phyloP scores from a whole-genome alignment of 2,113 vertebrate genomes.

The Rhinogobius similis region DNA sequence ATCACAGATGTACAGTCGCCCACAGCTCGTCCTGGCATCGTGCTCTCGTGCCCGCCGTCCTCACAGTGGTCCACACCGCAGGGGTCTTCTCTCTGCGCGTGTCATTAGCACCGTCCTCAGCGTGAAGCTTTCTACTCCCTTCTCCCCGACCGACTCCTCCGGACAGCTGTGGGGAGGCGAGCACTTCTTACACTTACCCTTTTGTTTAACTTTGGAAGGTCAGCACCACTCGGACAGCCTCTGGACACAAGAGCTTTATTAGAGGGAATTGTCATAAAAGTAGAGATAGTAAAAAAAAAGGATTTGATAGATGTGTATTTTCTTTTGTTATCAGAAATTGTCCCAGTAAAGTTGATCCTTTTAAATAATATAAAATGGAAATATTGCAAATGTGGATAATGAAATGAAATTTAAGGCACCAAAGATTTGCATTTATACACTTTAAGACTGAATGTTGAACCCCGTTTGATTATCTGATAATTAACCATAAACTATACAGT shows the following conservation, averaged over 20 bases:
- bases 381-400: no score
- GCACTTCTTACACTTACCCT: not conserved
- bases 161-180: slow-evolving; percentile 19
- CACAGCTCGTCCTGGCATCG: slow-evolving; percentile 62
- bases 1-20: slow-evolving; percentile 51
- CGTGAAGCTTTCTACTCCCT: slow-evolving; percentile 39
- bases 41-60: slow-evolving; percentile 67
- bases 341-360: not conserved
- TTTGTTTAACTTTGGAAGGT: slow-evolving; percentile 21
- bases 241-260: not conserved
- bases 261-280: not conserved
- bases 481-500: no score
- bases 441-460: no score
- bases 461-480: no score
- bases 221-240: not conserved
- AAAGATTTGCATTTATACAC: no score
- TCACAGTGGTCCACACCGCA: slow-evolving; percentile 53
- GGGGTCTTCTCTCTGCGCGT: slow-evolving; percentile 62
- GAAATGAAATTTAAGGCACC: no score
- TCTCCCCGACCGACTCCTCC: slow-evolving; percentile 25
- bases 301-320: not conserved
- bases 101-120: slow-evolving; percentile 68
- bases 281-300: not conserved
- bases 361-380: no score
- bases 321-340: not conserved